A percentile compares a stretch with the other conserved stretches of the same genome.
Evolutionary conservation across 2,888 invertebrate species (phyloP).

Genomic region (Philopedon plagiatum): DNA sequence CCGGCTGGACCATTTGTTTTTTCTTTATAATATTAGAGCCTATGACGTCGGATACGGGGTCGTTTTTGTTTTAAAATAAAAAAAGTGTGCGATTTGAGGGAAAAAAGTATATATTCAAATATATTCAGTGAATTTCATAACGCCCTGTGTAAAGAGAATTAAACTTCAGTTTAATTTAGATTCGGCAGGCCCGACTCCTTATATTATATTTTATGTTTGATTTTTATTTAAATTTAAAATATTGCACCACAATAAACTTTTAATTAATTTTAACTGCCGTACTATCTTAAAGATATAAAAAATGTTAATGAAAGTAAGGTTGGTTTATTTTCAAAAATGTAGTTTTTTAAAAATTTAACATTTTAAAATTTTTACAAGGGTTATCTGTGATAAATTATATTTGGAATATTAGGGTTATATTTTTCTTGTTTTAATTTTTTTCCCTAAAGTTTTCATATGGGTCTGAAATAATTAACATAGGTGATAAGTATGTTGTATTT

Average conservation of each 20-base stretch:
- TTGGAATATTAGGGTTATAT: conserved; percentile 59
- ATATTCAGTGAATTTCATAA: too few relatives aligned
- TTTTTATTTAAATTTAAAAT: neutral
- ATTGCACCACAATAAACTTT: conserved; percentile 4
- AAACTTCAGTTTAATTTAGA: too few relatives aligned
- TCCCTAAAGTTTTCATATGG: conserved; percentile 10
- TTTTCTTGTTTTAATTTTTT: conserved; percentile 32
- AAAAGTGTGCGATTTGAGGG: too few relatives aligned
- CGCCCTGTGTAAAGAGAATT: too few relatives aligned
- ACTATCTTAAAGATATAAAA: neutral
- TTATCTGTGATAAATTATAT: conserved; percentile 64
- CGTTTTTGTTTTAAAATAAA: too few relatives aligned
- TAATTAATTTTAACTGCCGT: neutral
- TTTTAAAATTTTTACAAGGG: conserved; percentile 58
- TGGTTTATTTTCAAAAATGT: conserved; percentile 41
- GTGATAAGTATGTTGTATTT: conserved; percentile 3
- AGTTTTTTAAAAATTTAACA: conserved; percentile 51
- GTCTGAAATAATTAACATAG: conserved; percentile 32
- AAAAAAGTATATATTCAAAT: too few relatives aligned
- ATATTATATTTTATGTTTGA: too few relatives aligned
- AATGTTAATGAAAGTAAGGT: conserved; percentile 30
- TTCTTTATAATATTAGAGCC: too few relatives aligned
- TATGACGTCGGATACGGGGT: too few relatives aligned
- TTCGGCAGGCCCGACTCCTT: too few relatives aligned
- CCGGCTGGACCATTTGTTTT: too few relatives aligned